phyloP scores from a whole-genome alignment of 1,140 invertebrate species.

The Drosophila leontia region DNA sequence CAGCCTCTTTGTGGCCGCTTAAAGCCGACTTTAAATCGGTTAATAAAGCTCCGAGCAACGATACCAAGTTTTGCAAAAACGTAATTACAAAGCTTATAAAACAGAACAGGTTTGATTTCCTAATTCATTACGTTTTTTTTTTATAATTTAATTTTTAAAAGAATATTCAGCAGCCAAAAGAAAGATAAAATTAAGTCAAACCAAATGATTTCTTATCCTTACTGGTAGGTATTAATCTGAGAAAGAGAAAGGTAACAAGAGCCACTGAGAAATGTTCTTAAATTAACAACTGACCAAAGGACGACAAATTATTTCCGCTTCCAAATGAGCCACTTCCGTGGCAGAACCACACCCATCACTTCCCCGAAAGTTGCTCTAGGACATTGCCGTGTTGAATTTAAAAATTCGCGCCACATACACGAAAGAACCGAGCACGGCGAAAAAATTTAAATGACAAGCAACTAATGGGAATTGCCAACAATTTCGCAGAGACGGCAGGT shows the following conservation, averaged over 20 bases:
- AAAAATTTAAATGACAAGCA: constrained; percentile 83
- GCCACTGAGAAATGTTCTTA: constrained; percentile 40
- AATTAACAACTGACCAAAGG: constrained; percentile 67
- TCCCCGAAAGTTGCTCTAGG: constrained; percentile 8
- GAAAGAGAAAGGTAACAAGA: not conserved
- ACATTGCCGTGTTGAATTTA: constrained; percentile 55
- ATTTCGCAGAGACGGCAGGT: constrained; percentile 61
- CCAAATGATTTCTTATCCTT: not conserved
- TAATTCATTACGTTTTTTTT: too few relatives aligned
- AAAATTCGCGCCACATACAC: constrained; percentile 49
- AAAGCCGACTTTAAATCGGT: constrained; percentile 37
- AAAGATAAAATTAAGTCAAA: not conserved
- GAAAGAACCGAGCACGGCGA: constrained; percentile 7
- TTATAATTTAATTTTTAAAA: not conserved
- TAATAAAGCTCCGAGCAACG: constrained; percentile 21
- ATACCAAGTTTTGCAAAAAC: not conserved
- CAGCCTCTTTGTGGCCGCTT: constrained; percentile 44
- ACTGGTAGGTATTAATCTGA: constrained; percentile 24
- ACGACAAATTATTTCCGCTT: constrained; percentile 75
- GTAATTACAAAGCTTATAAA: not conserved
- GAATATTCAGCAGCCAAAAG: not conserved
- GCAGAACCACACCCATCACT: constrained; percentile 25
- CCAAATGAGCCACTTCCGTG: constrained; percentile 75
- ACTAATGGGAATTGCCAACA: constrained; percentile 81
- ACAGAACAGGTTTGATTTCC: not conserved